phyloP scores from a whole-genome alignment of 2,797 vertebrate species.

The Pygocentrus nattereri region DNA sequence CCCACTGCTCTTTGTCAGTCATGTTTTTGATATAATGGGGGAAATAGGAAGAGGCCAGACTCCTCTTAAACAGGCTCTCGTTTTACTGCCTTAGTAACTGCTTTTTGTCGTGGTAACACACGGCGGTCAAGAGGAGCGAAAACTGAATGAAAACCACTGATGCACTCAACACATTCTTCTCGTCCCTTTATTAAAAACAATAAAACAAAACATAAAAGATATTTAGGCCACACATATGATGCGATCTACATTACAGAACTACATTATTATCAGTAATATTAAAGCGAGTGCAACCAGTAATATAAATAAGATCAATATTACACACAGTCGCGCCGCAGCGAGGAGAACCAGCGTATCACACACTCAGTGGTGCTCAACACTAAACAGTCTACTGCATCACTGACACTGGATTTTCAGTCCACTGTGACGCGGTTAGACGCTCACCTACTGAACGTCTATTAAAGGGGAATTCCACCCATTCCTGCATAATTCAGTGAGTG shows the following conservation, averaged over 20 bases:
- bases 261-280: conserved; percentile 48
- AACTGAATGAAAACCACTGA: neutral
- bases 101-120: too few relatives aligned
- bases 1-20: too few relatives aligned
- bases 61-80: too few relatives aligned
- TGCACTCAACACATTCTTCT: conserved; percentile 31
- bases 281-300: conserved; percentile 57
- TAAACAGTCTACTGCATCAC: neutral
- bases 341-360: conserved; percentile 32
- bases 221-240: conserved; percentile 71
- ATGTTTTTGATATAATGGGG: too few relatives aligned
- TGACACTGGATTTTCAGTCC: neutral
- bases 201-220: conserved; percentile 68
- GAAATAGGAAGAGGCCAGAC: too few relatives aligned
- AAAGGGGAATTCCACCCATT: too few relatives aligned
- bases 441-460: neutral
- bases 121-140: neutral
- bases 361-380: neutral
- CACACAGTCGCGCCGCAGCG: conserved; percentile 33
- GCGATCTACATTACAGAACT: conserved; percentile 60
- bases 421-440: neutral
- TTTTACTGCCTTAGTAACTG: too few relatives aligned
- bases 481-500: too few relatives aligned
- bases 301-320: conserved; percentile 49
- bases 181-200: conserved; percentile 80